Evolutionary conservation across 2,888 invertebrate genomes (phyloP).

Genomic region (Neoaliturus tenellus): DNA sequence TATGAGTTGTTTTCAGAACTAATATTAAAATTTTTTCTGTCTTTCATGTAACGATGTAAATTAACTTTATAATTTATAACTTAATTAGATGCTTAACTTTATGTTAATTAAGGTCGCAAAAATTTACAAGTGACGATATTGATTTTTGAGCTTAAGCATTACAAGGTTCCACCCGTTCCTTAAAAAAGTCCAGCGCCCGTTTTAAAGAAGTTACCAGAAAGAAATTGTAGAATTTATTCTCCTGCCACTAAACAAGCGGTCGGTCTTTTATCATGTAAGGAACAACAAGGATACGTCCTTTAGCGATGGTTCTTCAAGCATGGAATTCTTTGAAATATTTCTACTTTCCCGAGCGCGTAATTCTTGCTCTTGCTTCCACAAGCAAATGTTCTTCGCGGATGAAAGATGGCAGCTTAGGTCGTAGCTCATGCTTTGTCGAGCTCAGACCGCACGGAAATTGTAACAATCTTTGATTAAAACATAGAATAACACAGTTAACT

Average conservation of each 20-base stretch:
- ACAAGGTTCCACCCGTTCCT: too few species aligned
- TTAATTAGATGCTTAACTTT: too few species aligned
- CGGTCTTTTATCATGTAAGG: neutral
- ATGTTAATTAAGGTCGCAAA: too few species aligned
- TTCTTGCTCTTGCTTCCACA: slow-evolving; percentile 21
- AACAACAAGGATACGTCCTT: neutral
- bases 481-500: too few species aligned
- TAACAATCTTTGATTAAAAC: neutral
- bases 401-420: neutral
- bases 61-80: too few species aligned
- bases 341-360: slow-evolving; percentile 9
- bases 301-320: neutral
- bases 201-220: too few species aligned
- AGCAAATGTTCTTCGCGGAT: neutral
- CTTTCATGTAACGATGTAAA: too few species aligned
- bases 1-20: too few species aligned
- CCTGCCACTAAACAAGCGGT: neutral
- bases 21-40: too few species aligned
- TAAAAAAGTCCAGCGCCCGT: too few species aligned
- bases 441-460: neutral
- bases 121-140: too few species aligned
- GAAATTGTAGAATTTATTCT: neutral
- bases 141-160: too few species aligned
- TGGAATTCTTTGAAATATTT: slow-evolving; percentile 28
- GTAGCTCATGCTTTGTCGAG: neutral